Evolutionary conservation across 2,113 vertebrate genomes (phyloP).

Genomic region (Anthoscopus minutus): DNA sequence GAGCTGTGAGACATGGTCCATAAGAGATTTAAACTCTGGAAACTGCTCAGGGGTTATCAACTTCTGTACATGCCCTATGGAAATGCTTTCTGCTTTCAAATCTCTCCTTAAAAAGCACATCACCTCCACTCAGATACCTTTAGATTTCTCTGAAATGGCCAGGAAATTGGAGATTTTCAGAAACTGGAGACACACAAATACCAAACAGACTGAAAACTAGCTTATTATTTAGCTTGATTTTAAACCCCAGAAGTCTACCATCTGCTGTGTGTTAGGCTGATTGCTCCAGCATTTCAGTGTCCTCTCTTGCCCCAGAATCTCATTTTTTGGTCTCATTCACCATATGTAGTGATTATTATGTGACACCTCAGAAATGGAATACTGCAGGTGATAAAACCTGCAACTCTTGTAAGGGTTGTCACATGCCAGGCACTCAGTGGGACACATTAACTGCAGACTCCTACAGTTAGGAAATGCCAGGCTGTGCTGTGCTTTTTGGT

Average conservation of each 20-base stretch:
- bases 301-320: not conserved
- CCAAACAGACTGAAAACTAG: not conserved
- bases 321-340: not conserved
- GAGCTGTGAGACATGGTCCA: not conserved
- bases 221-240: not conserved
- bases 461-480: not conserved
- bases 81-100: not conserved
- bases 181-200: not conserved
- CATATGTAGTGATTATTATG: not conserved
- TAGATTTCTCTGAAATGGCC: not conserved
- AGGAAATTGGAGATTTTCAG: not conserved
- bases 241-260: fast-evolving
- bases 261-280: not conserved
- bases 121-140: not conserved
- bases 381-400: not conserved
- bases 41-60: not conserved
- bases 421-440: fast-evolving
- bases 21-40: not conserved
- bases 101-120: not conserved
- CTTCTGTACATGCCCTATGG: not conserved
- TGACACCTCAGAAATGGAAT: not conserved
- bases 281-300: not conserved
- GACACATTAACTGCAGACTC: not conserved
- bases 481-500: not conserved
- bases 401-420: not conserved